Evolutionary conservation across 1,140 invertebrate genomes (phyloP).

Genomic region (Tetragnatha versicolor): DNA sequence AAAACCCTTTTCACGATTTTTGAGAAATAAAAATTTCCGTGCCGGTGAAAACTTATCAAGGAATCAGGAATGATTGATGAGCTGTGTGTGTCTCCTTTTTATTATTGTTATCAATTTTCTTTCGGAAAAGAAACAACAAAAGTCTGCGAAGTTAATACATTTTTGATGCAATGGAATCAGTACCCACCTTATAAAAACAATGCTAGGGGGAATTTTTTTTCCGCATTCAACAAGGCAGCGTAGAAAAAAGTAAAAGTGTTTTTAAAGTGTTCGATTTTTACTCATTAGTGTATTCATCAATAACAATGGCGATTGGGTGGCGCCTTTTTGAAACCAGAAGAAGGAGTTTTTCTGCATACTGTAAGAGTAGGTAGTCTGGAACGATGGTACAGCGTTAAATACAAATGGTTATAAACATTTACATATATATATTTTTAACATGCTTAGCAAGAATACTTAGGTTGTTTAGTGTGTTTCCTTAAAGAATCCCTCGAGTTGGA

Average conservation of each 20-base stretch:
- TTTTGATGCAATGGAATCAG: slow-evolving; percentile 35
- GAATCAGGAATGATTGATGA: slow-evolving; percentile 31
- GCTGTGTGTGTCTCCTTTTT: slow-evolving; percentile 10
- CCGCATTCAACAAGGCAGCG: not conserved
- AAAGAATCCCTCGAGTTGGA: no score
- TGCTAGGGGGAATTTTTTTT: slow-evolving; percentile 10
- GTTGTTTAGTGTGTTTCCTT: no score
- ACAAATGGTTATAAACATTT: no score
- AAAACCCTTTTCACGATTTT: not conserved
- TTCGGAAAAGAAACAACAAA: slow-evolving; percentile 30
- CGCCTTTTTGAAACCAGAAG: slow-evolving; percentile 16
- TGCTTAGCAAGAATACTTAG: no score
- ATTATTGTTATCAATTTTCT: slow-evolving; percentile 18
- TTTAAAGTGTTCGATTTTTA: slow-evolving; percentile 32
- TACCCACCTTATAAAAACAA: slow-evolving; percentile 22
- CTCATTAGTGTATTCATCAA: slow-evolving; percentile 36
- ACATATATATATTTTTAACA: no score
- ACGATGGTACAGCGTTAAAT: no score
- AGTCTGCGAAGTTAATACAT: slow-evolving; percentile 36
- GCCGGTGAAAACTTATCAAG: slow-evolving; percentile 30
- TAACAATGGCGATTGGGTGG: slow-evolving; percentile 16
- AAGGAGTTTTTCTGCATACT: no score
- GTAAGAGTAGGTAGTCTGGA: slow-evolving; percentile 6
- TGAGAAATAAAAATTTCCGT: slow-evolving; percentile 1
- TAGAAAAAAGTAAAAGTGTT: not conserved